Evolutionary conservation across 1,140 invertebrate genomes (phyloP).

Genomic region (Caenorhabditis elegans): WBcel235 BX284606.5:13187501-13188000

Average conservation of each 20-base stretch:
- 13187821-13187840: too few relatives aligned
- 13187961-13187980: too few relatives aligned
- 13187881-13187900: too few relatives aligned
- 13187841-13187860: too few relatives aligned
- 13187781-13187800: too few relatives aligned
- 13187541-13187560: neutral
- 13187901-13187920: too few relatives aligned
- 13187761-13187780: too few relatives aligned
- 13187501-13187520: neutral
- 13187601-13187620: conserved; percentile 8
- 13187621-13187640: neutral
- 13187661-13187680: neutral
- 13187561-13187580: neutral
- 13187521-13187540: conserved; percentile 2
- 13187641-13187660: neutral
- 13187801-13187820: too few relatives aligned
- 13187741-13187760: too few relatives aligned
- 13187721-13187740: neutral
- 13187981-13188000: too few relatives aligned
- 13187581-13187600: neutral
- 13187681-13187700: neutral
- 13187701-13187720: too few relatives aligned
- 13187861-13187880: too few relatives aligned
- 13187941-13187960: neutral
- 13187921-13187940: neutral